Percentiles rank a stretch among this genome's conserved stretches.
These are phyloP conservation scores for Morpho achilles DNA, from an alignment of 2,888 invertebrate species.

Conservation along the genomic window DNA sequence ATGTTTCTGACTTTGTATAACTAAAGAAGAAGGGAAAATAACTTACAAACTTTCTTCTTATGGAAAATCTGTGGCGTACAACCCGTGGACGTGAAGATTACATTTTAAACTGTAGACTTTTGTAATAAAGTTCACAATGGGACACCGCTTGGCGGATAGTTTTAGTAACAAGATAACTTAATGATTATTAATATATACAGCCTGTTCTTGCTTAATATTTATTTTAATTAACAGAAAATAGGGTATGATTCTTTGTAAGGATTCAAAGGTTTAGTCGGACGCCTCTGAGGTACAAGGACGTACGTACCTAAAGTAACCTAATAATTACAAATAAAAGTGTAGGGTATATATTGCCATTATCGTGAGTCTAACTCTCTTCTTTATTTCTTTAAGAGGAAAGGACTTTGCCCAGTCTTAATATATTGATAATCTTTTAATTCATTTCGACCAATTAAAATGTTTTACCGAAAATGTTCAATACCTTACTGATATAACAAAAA, in stretches of 20 bases:
- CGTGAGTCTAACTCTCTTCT: too few relatives aligned
- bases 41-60: conserved; percentile 20
- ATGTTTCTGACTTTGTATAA: conserved; percentile 25
- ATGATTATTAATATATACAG: conserved; percentile 14
- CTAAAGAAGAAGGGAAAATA: conserved; percentile 19
- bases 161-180: conserved; percentile 4
- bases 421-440: too few relatives aligned
- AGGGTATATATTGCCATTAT: too few relatives aligned
- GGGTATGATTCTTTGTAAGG: not conserved
- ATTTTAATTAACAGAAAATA: conserved; percentile 8
- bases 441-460: too few relatives aligned
- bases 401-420: too few relatives aligned
- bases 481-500: too few relatives aligned
- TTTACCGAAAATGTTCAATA: too few relatives aligned
- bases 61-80: conserved; percentile 13
- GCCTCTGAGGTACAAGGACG: too few relatives aligned
- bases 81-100: not conserved
- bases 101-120: not conserved
- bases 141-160: not conserved
- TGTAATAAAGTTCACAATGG: conserved; percentile 3
- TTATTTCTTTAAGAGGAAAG: too few relatives aligned
- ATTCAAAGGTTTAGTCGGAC: too few relatives aligned
- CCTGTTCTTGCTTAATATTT: conserved; percentile 6
- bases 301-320: too few relatives aligned
- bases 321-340: too few relatives aligned